phyloP scores from a whole-genome alignment of 1,140 invertebrate species.

The Heliconius melpomene region DNA sequence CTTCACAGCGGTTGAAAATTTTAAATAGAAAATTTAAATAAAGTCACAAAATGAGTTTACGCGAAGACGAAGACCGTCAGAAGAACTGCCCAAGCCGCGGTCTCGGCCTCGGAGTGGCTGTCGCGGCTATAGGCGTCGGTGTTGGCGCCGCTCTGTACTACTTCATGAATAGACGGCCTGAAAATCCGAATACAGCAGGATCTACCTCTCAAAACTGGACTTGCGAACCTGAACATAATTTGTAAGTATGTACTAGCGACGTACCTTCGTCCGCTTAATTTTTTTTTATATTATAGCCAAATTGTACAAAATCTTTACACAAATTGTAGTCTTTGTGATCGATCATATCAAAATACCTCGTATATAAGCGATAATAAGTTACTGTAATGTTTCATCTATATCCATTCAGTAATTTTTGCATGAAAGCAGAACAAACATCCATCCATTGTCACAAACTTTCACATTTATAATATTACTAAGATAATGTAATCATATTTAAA shows the following conservation, averaged over 20 bases:
- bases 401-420: too few relatives aligned
- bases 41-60: constrained; percentile 60
- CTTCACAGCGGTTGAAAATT: constrained; percentile 2
- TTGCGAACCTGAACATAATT: constrained; percentile 49
- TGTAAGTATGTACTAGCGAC: constrained; percentile 45
- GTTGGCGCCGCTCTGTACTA: constrained; percentile 75
- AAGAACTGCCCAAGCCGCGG: constrained; percentile 60
- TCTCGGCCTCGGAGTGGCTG: constrained; percentile 63
- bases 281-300: too few relatives aligned
- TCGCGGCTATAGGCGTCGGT: constrained; percentile 67
- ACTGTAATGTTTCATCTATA: too few relatives aligned
- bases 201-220: constrained; percentile 53
- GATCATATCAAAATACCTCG: too few relatives aligned
- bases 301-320: too few relatives aligned
- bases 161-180: constrained; percentile 63
- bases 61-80: constrained; percentile 65
- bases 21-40: not conserved
- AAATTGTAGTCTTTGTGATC: too few relatives aligned
- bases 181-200: constrained; percentile 57
- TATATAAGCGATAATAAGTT: too few relatives aligned
- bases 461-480: too few relatives aligned
- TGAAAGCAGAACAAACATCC: too few relatives aligned
- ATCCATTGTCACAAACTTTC: too few relatives aligned
- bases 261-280: too few relatives aligned
- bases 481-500: too few relatives aligned